phyloP scores from a whole-genome alignment of 23 tunicate genomes.

The Corella eumyota region DNA sequence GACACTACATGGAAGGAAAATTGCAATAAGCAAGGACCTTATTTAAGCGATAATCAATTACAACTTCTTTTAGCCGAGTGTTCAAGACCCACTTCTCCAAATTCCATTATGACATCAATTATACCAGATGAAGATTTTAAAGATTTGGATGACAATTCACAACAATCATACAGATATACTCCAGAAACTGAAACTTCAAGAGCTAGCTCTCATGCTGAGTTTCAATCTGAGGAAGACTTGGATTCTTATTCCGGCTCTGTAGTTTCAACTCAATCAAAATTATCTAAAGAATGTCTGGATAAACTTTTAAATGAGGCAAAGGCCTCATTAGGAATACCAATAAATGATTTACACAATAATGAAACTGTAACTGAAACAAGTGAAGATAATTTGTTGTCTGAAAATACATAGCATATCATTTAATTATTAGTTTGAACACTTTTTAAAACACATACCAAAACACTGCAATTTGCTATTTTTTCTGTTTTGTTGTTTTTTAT shows the following conservation, averaged over 20 bases:
- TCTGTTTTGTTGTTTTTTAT: too few species aligned
- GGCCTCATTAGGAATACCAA: constrained; percentile 6
- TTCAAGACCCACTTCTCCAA: constrained; percentile 33
- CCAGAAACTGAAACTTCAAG: neutral
- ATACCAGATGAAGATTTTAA: constrained; percentile 2
- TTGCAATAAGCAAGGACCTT: too few species aligned
- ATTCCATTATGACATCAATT: constrained; percentile 31
- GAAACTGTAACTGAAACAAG: too few species aligned
- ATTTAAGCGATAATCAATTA: constrained; percentile 38
- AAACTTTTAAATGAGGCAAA: constrained; percentile 9
- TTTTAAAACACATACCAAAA: too few species aligned
- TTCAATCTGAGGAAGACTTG: neutral
- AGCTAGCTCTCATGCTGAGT: neutral
- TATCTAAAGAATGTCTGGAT: constrained; percentile 1
- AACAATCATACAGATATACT: neutral
- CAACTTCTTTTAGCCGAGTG: constrained; percentile 61
- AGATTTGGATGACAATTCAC: constrained; percentile 1
- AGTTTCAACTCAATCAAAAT: constrained; percentile 1
- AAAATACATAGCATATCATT: too few species aligned
- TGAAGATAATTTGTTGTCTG: too few species aligned
- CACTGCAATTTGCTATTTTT: too few species aligned
- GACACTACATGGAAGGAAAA: constrained; percentile 49
- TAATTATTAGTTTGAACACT: too few species aligned
- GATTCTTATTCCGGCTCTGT: constrained; percentile 8
- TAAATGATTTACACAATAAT: too few species aligned